Conservation (phyloP, 2,113 vertebrate species). For the Leptobrachium leishanense region DNA sequence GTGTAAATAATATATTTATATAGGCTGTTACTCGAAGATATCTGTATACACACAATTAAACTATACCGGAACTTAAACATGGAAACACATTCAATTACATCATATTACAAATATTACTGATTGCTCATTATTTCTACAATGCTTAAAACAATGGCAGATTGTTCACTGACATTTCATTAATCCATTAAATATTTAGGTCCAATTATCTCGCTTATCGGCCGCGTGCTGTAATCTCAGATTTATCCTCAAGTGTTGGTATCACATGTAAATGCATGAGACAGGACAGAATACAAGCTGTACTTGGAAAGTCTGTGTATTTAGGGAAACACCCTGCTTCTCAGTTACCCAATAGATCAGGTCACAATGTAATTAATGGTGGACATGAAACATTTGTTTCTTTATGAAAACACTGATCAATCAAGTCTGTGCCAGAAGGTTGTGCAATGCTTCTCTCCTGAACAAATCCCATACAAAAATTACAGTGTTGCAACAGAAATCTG, state of each 20-base stretch:
- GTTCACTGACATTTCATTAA: not conserved
- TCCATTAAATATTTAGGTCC: not conserved
- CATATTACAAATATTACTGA: too few relatives aligned
- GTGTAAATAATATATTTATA: too few relatives aligned
- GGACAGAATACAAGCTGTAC: not conserved
- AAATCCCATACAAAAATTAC: not conserved
- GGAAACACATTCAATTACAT: too few relatives aligned
- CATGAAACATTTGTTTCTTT: not conserved
- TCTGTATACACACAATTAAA: too few relatives aligned
- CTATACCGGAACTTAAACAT: too few relatives aligned
- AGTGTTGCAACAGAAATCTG: not conserved
- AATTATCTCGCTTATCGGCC: not conserved
- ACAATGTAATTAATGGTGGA: not conserved
- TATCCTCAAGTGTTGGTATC: not conserved
- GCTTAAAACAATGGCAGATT: not conserved
- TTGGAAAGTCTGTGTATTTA: not conserved
- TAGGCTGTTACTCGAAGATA: too few relatives aligned
- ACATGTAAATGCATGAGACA: slow-evolving; percentile 3
- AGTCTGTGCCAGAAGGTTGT: not conserved
- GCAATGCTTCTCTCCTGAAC: not conserved
- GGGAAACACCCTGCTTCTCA: slow-evolving; percentile 9
- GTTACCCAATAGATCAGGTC: slow-evolving; percentile 1
- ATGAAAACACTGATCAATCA: not conserved
- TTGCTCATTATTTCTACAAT: not conserved
- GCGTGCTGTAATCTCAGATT: not conserved